Evolutionary conservation across 2,888 invertebrate genomes (phyloP), one percentile per base, ranked within the genome.

Genomic region (Brenthis hecate): DNA sequence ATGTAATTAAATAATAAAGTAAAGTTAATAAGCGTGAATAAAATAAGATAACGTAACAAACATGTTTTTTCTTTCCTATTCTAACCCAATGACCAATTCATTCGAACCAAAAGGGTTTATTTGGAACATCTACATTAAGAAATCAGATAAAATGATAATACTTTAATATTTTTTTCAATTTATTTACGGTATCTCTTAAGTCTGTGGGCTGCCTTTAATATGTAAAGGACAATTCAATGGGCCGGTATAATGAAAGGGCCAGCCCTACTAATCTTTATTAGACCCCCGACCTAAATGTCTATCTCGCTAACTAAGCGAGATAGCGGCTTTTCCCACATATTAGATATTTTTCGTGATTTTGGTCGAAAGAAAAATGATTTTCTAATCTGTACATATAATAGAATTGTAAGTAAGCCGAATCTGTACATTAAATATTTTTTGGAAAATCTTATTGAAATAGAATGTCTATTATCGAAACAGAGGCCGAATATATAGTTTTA

Each of bases 261-360:
- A 43, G 50, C 69, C 61, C 65, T 56, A 55, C 57, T 69, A 65
- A 69, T 69, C 65, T 65, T 65, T 65, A 69, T 65, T 69, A 55
- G 69, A 51, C 60, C 43, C 50, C 19, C 60, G 64, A 64, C 64
- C 64, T 57, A 51, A 65, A 65, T 58, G 28, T 51, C 51, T 57
- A 53, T 57, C 56, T 65, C 51, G 57, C 57, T 58, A 65, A 57
- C 65, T 57, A 57, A 65, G 53, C 51, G 48, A 65, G 57, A 16
- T 43, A 23, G 32, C 32, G 4, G 19, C 11, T 48, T 50, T 19
- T 4, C 1, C n/a, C 36, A 36, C 11, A 36, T 36, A 28, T 50
- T 60, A 50, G 50, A 60, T 60, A 50, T 60, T 60, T 36, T 60
- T 28, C 14, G 28, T 50, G 50, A 60, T 60, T 48, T 32, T 6